Base-by-base conservation (phyloP, 2,888 invertebrate species). In the Mayetiola destructor region DNA sequence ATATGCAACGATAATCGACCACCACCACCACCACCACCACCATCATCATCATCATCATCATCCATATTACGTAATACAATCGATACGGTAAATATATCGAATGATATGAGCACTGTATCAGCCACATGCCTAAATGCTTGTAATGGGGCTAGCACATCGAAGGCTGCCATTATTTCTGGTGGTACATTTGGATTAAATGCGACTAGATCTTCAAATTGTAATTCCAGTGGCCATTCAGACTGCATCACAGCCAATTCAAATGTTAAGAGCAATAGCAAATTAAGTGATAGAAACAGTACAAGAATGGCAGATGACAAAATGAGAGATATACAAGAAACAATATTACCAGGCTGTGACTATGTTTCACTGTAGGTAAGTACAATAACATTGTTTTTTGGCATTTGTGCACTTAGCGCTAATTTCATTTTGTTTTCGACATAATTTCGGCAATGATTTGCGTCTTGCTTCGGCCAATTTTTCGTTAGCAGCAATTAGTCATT, bases 291-390 rank as follows among this genome's bases (percentile, higher is more conserved):
- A 30, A 30, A 53, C 30, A 53, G 29, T 29, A 30, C 6, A 9
- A 32, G 18, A 53, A 16, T 14, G 48, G 20, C 53, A 21, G 57
- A 56, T 54, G 58, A 56, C 12, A 48, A 27, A 30, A 16, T 30
- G 36, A 55, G 23, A 48, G 42, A 30, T 37, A 5, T n/a, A 21
- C 39, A 37, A 56, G 14, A 18, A 18, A 36, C n/a, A 40, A n/a
- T 30, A 10, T n/a, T 21, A 56, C 20, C 63, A 59, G 65, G 66
- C 57, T 66, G 66, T 58, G 68, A 72, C 59, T 73, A 70, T 63
- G 71, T 72, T 59, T 70, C 73, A 58, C 71, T 73, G 54, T 60
- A 61, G 36, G 42, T n/a, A 55, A 55, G 36, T 23, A n/a, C n/a
- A n/a, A n/a, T n/a, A n/a, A n/a, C n/a, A n/a, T n/a, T n/a, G n/a